Evolutionary conservation across 2,797 vertebrate species (phyloP).

Genomic region (Corythornis leucogaster): DNA sequence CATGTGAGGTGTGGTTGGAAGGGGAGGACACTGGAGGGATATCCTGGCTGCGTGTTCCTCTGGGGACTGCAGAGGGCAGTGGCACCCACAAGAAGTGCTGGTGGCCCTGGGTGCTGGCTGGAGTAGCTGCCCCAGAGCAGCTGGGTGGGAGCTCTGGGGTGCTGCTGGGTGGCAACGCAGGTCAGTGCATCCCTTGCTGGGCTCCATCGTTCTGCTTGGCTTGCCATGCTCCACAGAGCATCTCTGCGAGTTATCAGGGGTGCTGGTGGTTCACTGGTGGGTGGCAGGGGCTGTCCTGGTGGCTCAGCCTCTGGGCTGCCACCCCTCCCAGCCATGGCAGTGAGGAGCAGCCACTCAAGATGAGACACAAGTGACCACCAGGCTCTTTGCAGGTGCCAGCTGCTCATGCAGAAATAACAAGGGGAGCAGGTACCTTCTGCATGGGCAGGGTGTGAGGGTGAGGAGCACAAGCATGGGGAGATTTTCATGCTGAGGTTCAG

Average conservation of each 20-base stretch:
- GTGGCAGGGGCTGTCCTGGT: neutral
- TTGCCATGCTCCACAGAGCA: too few species aligned
- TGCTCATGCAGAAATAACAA: neutral
- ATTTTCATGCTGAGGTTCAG: neutral
- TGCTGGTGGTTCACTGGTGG: neutral
- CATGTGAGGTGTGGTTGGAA: neutral
- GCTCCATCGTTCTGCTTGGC: neutral
- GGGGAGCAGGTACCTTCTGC: neutral
- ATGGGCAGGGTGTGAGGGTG: neutral
- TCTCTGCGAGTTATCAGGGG: neutral
- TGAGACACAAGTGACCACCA: neutral
- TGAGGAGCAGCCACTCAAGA: neutral
- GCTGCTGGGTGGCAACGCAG: fast-evolving
- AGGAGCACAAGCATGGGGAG: neutral
- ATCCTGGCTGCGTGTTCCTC: neutral
- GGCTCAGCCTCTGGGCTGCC: neutral
- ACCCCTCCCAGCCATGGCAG: fast-evolving
- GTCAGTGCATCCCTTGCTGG: neutral
- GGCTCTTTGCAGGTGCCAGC: neutral
- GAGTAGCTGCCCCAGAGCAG: neutral
- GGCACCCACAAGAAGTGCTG: neutral
- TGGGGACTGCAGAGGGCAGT: conserved; percentile 53
- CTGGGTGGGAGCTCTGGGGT: neutral
- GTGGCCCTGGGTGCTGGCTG: neutral
- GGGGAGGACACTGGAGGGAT: fast-evolving